Percentiles rank a stretch among this genome's conserved stretches.
Conservation (phyloP, 1,140 invertebrate genomes). For the Berghia stephanieae region DNA sequence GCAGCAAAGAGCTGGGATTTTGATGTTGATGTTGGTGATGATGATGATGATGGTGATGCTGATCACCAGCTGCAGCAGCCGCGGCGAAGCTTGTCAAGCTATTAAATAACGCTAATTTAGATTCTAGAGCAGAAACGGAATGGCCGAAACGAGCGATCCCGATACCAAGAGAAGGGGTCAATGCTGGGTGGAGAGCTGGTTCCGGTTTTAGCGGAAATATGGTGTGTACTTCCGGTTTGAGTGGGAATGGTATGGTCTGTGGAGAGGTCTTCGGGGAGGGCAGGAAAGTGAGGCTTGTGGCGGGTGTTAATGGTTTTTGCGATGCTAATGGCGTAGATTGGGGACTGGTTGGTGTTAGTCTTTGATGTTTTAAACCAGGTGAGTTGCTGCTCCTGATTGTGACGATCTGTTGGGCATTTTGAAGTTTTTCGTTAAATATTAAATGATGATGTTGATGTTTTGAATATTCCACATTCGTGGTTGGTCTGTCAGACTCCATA, state of each 20-base stretch:
- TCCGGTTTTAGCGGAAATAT: conserved; percentile 21
- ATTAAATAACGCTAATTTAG: conserved; percentile 23
- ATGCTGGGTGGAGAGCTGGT: conserved; percentile 7
- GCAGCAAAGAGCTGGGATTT: too few species aligned
- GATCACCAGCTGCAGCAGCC: too few species aligned
- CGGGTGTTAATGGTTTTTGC: not conserved
- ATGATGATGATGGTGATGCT: too few species aligned
- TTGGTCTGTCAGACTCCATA: too few species aligned
- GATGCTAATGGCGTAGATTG: conserved; percentile 10
- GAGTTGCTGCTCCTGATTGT: not conserved
- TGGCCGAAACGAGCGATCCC: not conserved
- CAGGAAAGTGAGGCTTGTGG: not conserved
- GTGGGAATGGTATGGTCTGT: not conserved
- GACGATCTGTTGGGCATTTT: too few species aligned
- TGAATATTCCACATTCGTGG: too few species aligned
- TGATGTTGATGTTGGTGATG: too few species aligned
- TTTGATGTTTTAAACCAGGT: not conserved
- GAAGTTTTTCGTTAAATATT: too few species aligned
- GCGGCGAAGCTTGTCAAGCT: not conserved
- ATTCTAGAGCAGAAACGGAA: conserved; percentile 10
- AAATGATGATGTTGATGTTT: too few species aligned
- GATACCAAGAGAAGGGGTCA: conserved; percentile 12
- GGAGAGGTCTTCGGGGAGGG: not conserved
- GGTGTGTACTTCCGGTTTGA: too few species aligned
- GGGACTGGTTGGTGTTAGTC: not conserved